Conservation (phyloP, 2,797 vertebrate genomes). For the Tachyglossus aculeatus region DNA sequence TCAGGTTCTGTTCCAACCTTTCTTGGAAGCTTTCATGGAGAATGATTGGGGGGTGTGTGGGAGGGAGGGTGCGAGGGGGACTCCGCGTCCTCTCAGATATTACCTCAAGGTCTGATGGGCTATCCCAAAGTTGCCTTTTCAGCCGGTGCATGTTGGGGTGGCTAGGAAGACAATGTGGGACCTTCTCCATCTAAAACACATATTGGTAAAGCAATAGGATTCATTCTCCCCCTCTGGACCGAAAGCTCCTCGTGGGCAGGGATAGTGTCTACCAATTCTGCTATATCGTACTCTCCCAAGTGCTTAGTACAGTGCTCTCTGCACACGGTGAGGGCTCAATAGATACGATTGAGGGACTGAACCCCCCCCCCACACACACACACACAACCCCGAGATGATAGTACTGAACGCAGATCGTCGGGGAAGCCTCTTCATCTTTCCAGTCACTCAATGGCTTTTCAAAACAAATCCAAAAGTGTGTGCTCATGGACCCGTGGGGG, state of each 20-base stretch:
- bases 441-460: neutral
- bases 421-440: neutral
- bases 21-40: constrained; percentile 9
- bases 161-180: neutral
- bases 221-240: too few species aligned
- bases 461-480: neutral
- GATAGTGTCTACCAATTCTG: too few species aligned
- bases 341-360: too few species aligned
- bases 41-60: too few species aligned
- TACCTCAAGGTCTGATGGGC: neutral
- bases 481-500: neutral
- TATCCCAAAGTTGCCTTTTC: neutral
- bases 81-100: neutral
- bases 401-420: neutral
- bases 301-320: too few species aligned
- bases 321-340: too few species aligned
- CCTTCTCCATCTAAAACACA: neutral
- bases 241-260: too few species aligned
- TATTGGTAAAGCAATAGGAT: neutral
- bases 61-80: too few species aligned
- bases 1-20: constrained; percentile 8
- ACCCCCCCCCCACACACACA: too few species aligned
- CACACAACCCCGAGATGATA: neutral
- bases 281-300: too few species aligned
- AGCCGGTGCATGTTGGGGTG: neutral